These are phyloP conservation scores for Metellina segmentata DNA, from an alignment of 2,888 invertebrate species.

Conservation along the genomic window DNA sequence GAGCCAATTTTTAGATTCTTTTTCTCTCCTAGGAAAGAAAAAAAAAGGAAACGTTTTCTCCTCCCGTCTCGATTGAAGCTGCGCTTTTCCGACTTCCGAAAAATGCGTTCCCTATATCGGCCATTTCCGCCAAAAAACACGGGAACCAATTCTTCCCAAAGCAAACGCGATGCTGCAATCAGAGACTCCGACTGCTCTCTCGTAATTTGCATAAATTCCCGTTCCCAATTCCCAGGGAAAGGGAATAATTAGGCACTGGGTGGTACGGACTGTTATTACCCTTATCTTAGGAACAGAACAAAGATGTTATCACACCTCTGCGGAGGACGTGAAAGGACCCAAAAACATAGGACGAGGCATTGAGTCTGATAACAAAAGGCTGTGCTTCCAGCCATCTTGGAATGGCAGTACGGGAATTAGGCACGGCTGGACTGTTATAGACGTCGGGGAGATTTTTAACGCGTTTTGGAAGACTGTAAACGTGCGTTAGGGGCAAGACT, in stretches of 20 bases:
- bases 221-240: conserved; percentile 47
- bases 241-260: conserved; percentile 70
- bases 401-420: conserved; percentile 3
- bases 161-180: conserved; percentile 7
- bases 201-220: conserved; percentile 76
- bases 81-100: not conserved
- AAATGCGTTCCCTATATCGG: conserved; percentile 1
- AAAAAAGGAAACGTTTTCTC: too few relatives aligned
- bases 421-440: not conserved
- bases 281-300: conserved; percentile 63
- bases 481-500: not conserved
- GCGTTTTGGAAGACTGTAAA: conserved; percentile 33
- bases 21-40: not conserved
- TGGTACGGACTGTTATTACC: conserved; percentile 63
- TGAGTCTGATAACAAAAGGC: conserved; percentile 64
- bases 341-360: conserved; percentile 61
- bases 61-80: not conserved
- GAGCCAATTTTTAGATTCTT: not conserved
- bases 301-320: conserved; percentile 54
- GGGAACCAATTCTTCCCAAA: conserved; percentile 16
- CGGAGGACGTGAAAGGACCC: conserved; percentile 39
- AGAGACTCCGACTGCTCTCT: not conserved
- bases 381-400: conserved; percentile 37
- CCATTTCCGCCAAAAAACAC: not conserved
- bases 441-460: conserved; percentile 41